A percentile compares a stretch with the other conserved stretches of the same genome.
Conservation (phyloP, 2,888 invertebrate genomes). For the Sipha maydis region DNA sequence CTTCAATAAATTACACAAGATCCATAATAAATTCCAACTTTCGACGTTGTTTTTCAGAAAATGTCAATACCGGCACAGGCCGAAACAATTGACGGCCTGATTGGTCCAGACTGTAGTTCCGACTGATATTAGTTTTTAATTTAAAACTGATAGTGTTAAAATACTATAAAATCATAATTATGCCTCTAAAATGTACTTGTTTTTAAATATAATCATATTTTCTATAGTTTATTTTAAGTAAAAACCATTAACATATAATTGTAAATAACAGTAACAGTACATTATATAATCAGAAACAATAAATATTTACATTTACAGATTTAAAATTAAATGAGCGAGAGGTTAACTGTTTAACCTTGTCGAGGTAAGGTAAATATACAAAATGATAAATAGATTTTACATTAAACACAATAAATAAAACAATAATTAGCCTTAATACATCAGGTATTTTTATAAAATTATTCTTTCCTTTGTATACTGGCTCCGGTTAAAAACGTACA, state of each 20-base stretch:
- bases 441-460: neutral
- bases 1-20: no score
- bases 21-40: no score
- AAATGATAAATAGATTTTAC: conserved; percentile 19
- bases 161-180: no score
- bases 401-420: conserved; percentile 42
- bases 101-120: no score
- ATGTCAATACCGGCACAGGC: no score
- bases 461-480: neutral
- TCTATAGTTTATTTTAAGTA: neutral
- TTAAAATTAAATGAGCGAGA: conserved; percentile 45
- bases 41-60: no score
- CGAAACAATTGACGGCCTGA: no score
- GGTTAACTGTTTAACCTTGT: conserved; percentile 46
- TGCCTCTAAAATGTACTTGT: no score
- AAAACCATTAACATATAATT: conserved; percentile 2
- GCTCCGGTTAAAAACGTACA: neutral
- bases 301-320: conserved; percentile 40
- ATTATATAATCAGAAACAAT: conserved; percentile 37
- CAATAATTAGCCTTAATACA: neutral
- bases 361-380: conserved; percentile 39
- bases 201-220: neutral
- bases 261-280: conserved; percentile 55
- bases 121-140: no score
- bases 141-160: no score